Base-by-base conservation (phyloP, 2,113 vertebrate genomes). In the Pipa parva region DNA sequence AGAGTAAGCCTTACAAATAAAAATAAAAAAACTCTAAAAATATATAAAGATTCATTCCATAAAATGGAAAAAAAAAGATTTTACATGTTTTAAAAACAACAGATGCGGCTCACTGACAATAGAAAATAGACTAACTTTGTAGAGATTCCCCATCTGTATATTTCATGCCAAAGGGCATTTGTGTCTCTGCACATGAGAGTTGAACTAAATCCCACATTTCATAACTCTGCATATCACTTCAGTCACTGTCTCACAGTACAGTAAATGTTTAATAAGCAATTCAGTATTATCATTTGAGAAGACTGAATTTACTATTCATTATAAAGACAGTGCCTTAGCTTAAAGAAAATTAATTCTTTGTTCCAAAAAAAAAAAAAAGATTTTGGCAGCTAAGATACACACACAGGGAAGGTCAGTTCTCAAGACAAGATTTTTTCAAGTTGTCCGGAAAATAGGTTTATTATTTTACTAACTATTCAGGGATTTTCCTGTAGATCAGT, bases 251-350 rank as follows among this genome's bases (percentile, higher is more conserved):
- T 63, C 51, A 55, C 39, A 29, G 63, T 29, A 33, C 63, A 64
- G 36, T 64, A 64, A 64, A 64, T 64, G 63, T 64, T 64, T 64
- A 45, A 64, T 64, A 64, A 55, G 63, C 63, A 56, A 45, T 64
- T 55, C 50, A 42, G 50, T 45, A 55, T 31, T 36, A 45, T 45
- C 52, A 55, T 64, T 54, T 39, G 33, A 63, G 37, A 54, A 55
- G 62, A 45, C 45, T 45, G 33, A 55, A 64, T 55, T 64, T 64
- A 55, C 36, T 64, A 46, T 56, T 64, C 50, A 27, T 55, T 55
- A 64, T 64, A 64, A 55, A 64, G 63, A 56, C 51, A 55, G 63
- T 64, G 26, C 27, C 51, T 45, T 64, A 56, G 63, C 52, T 64
- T 55, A 64, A 25, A 20, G n/a, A 31, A 46, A 24, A 63, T 62